Percentiles rank a stretch among this genome's conserved stretches.
These are phyloP conservation scores for Panorpa germanica DNA, from an alignment of 2,888 invertebrate species.

Conservation along the genomic window DNA sequence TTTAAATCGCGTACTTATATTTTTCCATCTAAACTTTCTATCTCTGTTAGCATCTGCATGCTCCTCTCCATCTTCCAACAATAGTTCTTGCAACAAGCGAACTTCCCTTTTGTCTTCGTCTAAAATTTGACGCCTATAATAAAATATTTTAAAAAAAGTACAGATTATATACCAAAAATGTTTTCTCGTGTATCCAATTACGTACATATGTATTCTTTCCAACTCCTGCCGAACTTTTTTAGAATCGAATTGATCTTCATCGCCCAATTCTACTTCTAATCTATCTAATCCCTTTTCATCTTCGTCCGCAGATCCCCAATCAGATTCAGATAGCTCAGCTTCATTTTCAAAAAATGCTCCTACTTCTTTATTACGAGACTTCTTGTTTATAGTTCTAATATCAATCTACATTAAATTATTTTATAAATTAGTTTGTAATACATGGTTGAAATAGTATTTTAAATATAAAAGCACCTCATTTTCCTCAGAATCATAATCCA, in stretches of 20 bases:
- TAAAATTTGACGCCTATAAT: slow-evolving; percentile 49
- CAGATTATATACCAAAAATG: background rate
- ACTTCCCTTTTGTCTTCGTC: slow-evolving; percentile 82
- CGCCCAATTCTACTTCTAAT: slow-evolving; percentile 70
- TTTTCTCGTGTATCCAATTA: slow-evolving; percentile 13
- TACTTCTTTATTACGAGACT: slow-evolving; percentile 27
- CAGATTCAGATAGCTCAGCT: slow-evolving; percentile 82
- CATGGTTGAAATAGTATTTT: slow-evolving; percentile 1
- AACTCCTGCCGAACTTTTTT: slow-evolving; percentile 59
- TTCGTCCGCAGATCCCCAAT: slow-evolving; percentile 77
- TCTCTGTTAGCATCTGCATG: slow-evolving; percentile 59
- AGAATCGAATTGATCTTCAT: slow-evolving; percentile 65
- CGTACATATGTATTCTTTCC: slow-evolving; percentile 70
- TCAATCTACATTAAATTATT: background rate
- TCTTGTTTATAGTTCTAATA: slow-evolving; percentile 19
- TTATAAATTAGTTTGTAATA: slow-evolving; percentile 11
- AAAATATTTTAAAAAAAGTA: slow-evolving; percentile 1
- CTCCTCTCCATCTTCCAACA: slow-evolving; percentile 79
- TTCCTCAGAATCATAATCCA: slow-evolving; percentile 73
- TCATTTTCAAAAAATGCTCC: slow-evolving; percentile 73
- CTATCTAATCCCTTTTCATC: slow-evolving; percentile 63
- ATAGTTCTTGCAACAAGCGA: slow-evolving; percentile 62
- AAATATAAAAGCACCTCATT: slow-evolving; percentile 36
- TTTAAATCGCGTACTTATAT: slow-evolving; percentile 35
- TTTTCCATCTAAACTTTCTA: slow-evolving; percentile 72